These are phyloP conservation scores for Antheraea mylitta DNA, from an alignment of 1,140 invertebrate genomes.

Conservation along the genomic window DNA sequence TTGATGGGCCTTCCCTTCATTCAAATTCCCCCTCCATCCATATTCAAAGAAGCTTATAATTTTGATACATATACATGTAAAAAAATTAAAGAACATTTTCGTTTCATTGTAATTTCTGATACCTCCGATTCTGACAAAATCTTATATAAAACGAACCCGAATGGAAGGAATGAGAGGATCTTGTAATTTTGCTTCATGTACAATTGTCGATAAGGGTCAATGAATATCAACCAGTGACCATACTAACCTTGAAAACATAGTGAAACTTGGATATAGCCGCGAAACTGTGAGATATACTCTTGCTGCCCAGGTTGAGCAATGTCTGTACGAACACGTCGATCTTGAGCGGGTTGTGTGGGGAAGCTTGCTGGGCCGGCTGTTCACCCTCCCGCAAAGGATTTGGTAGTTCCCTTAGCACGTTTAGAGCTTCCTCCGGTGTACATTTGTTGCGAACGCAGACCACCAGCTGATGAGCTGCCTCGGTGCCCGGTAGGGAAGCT, in stretches of 20 bases:
- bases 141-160: too few species aligned
- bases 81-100: too few species aligned
- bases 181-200: too few species aligned
- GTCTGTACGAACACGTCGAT: slow-evolving; percentile 99
- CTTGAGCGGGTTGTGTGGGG: slow-evolving; percentile 92
- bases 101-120: too few species aligned
- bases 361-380: slow-evolving; percentile 72
- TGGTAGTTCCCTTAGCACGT: slow-evolving; percentile 91
- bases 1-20: too few species aligned
- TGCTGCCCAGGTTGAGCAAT: slow-evolving; percentile 94
- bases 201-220: too few species aligned
- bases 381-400: slow-evolving; percentile 85
- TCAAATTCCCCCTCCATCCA: too few species aligned
- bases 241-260: slow-evolving; percentile 91
- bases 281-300: slow-evolving; percentile 99
- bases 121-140: too few species aligned
- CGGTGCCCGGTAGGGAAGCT: slow-evolving; percentile 90
- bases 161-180: too few species aligned
- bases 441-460: slow-evolving; percentile 93
- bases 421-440: slow-evolving; percentile 94
- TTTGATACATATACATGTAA: too few species aligned
- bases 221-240: too few species aligned
- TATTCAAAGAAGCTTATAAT: too few species aligned
- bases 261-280: slow-evolving; percentile 98
- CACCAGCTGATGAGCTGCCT: slow-evolving; percentile 91